A percentile compares a stretch with the other conserved stretches of the same genome.
Evolutionary conservation across 2,797 vertebrate species (phyloP).

Genomic region (Hoplostethus atlanticus): DNA sequence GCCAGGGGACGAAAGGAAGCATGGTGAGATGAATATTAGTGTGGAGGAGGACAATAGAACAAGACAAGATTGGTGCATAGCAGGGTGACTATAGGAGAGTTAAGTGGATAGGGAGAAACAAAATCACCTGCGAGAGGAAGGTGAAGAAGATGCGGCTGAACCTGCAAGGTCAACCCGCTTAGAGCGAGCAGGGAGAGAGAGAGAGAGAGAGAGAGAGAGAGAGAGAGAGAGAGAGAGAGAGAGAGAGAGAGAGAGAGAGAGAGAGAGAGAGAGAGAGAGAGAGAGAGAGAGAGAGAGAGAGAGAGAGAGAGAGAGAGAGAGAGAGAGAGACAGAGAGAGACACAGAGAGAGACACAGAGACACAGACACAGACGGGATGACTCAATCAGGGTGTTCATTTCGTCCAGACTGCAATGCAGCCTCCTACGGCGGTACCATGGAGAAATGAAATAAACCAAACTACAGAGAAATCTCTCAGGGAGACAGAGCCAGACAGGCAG

Average conservation of each 20-base stretch:
- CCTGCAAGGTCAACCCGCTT: conserved; percentile 14
- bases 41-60: not conserved
- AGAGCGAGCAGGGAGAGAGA: not conserved
- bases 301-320: no score
- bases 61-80: not conserved
- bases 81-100: conserved; percentile 8
- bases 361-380: not conserved
- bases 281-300: no score
- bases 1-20: conserved; percentile 2
- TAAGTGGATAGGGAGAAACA: conserved; percentile 16
- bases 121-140: conserved; percentile 17
- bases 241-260: no score
- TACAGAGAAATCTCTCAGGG: conserved; percentile 18
- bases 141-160: conserved; percentile 17
- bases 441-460: conserved; percentile 31
- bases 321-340: no score
- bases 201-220: no score
- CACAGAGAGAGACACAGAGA: no score
- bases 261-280: no score
- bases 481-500: conserved; percentile 21
- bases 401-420: conserved; percentile 21
- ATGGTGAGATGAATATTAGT: conserved; percentile 9
- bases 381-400: conserved; percentile 11
- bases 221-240: no score
- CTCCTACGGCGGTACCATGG: not conserved